phyloP scores from a whole-genome alignment of 2,888 invertebrate genomes.

The Neelides folsomi region DNA sequence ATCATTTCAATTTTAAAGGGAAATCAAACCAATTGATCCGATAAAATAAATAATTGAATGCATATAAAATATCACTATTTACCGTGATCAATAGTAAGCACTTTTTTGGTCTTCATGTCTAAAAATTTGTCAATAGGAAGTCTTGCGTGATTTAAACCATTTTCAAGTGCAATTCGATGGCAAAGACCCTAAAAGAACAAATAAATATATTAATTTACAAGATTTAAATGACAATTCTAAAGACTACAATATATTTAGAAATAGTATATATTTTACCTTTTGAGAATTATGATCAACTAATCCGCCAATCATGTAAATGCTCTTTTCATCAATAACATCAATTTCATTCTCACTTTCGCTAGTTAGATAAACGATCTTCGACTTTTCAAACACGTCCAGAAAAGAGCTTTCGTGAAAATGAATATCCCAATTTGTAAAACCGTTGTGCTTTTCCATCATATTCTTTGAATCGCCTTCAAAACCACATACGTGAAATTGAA shows the following conservation, averaged over 20 bases:
- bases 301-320: constrained; percentile 89
- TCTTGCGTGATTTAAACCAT: constrained; percentile 65
- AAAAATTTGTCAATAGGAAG: constrained; percentile 81
- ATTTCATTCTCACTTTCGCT: constrained; percentile 87
- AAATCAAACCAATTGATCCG: too few species aligned
- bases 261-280: constrained; percentile 47
- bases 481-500: constrained; percentile 70
- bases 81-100: constrained; percentile 93
- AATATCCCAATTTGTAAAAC: constrained; percentile 86
- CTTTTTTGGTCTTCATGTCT: constrained; percentile 80
- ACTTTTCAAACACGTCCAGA: constrained; percentile 55
- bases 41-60: too few species aligned
- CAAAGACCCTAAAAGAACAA: constrained; percentile 57
- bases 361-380: constrained; percentile 74
- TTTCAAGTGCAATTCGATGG: constrained; percentile 61
- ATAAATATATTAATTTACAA: not conserved
- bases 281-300: constrained; percentile 93
- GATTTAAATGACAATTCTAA: constrained; percentile 1
- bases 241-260: constrained; percentile 17
- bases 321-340: constrained; percentile 52
- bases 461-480: constrained; percentile 58
- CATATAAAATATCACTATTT: constrained; percentile 29
- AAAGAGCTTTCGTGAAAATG: constrained; percentile 56
- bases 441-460: constrained; percentile 66
- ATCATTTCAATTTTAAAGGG: too few species aligned